Conservation (phyloP, 2,888 invertebrate genomes). For the Drosophila kuntzei region DNA sequence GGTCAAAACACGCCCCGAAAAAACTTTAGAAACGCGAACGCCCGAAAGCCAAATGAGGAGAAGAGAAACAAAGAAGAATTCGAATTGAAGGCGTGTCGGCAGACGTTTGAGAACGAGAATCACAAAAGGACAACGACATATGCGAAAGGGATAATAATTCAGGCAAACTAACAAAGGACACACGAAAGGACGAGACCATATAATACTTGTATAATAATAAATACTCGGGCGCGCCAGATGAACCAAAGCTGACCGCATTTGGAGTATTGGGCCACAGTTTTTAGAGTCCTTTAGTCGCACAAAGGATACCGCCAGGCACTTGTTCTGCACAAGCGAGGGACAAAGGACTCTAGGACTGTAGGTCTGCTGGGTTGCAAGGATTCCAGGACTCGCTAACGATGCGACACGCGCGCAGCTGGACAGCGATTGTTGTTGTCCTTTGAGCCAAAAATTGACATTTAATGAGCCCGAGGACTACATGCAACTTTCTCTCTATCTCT, state of each 20-base stretch:
- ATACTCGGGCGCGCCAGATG: constrained; percentile 20
- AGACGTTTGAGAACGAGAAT: constrained; percentile 40
- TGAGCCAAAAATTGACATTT: constrained; percentile 73
- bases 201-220: constrained; percentile 36
- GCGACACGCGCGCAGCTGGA: constrained; percentile 76
- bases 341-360: constrained; percentile 30
- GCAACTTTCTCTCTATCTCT: constrained; percentile 3
- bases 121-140: constrained; percentile 69
- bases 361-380: constrained; percentile 8
- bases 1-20: constrained; percentile 59
- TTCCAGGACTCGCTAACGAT: constrained; percentile 51
- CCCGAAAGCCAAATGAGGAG: constrained; percentile 20
- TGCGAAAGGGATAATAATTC: constrained; percentile 79
- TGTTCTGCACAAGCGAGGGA: constrained; percentile 26
- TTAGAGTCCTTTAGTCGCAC: constrained; percentile 27
- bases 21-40: constrained; percentile 59
- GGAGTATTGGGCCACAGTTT: constrained; percentile 39
- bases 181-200: constrained; percentile 10
- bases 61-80: constrained; percentile 10
- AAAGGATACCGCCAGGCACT: constrained; percentile 46
- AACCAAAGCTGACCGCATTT: constrained; percentile 60
- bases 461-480: constrained; percentile 61
- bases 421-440: constrained; percentile 52
- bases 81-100: constrained; percentile 49
- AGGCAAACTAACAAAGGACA: constrained; percentile 58